These are phyloP conservation scores for Tortrix viridana DNA, from an alignment of 2,888 invertebrate species.

Conservation along the genomic window DNA sequence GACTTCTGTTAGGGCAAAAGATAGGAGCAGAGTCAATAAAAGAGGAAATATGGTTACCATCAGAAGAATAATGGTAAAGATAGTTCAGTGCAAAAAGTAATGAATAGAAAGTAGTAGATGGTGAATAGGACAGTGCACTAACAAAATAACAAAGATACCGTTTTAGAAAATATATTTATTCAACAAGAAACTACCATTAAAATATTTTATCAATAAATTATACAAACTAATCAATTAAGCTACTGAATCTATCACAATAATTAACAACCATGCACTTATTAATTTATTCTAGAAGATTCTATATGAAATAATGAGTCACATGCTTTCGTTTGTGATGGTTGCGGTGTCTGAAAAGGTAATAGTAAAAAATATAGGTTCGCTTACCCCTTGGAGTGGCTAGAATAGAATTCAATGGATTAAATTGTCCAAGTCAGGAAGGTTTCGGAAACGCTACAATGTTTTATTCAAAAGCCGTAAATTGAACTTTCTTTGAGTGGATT, in stretches of 20 bases:
- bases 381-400: constrained; percentile 51
- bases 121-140: constrained; percentile 6
- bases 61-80: constrained; percentile 18
- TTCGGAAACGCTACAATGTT: constrained; percentile 38
- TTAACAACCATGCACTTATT: constrained; percentile 29
- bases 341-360: constrained; percentile 74
- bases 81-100: constrained; percentile 17
- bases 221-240: constrained; percentile 12
- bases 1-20: constrained; percentile 79
- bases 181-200: constrained; percentile 8
- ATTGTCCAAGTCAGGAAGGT: constrained; percentile 31
- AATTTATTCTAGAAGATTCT: constrained; percentile 43
- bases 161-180: constrained; percentile 1
- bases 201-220: constrained; percentile 8
- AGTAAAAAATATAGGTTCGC: constrained; percentile 55
- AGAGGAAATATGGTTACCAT: constrained; percentile 41
- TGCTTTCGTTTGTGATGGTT: constrained; percentile 74
- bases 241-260: constrained; percentile 27
- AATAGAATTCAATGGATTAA: constrained; percentile 41
- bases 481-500: constrained; percentile 14
- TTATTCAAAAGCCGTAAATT: constrained; percentile 41
- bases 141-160: constrained; percentile 5
- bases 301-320: constrained; percentile 69
- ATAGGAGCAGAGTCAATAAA: constrained; percentile 63
- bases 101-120: constrained; percentile 8